Evolutionary conservation across 1,140 invertebrate genomes (phyloP).

Genomic region (Drosophila oshimai): DNA sequence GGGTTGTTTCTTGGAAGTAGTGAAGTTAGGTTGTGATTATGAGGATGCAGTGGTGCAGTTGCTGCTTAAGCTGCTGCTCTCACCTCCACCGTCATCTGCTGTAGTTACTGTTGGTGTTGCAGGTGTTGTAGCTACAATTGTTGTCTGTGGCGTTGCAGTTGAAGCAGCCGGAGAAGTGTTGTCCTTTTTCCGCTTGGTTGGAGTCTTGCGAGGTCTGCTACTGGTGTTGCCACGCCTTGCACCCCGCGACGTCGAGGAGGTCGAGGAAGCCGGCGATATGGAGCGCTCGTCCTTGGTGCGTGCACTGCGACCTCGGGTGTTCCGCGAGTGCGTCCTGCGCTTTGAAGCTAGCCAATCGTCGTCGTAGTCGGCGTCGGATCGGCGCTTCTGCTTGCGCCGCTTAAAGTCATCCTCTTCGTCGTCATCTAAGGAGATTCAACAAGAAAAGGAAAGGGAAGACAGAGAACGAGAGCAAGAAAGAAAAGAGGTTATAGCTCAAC

Average conservation of each 20-base stretch:
- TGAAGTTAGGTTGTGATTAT: conserved; percentile 29
- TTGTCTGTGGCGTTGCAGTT: conserved; percentile 5
- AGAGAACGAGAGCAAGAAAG: conserved; percentile 5
- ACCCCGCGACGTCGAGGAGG: conserved; percentile 62
- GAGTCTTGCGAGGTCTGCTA: conserved; percentile 69
- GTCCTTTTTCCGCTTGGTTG: conserved; percentile 69
- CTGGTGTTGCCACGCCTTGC: conserved; percentile 44
- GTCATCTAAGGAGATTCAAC: conserved; percentile 38
- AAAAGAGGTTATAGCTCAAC: neutral
- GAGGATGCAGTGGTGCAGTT: conserved; percentile 42
- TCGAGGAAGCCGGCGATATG: conserved; percentile 75
- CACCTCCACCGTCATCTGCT: conserved; percentile 52
- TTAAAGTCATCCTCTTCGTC: conserved; percentile 80
- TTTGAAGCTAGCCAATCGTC: conserved; percentile 76
- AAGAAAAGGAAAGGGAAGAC: neutral
- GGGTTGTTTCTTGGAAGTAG: conserved; percentile 9
- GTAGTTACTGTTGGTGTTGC: neutral
- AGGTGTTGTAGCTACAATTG: conserved; percentile 24
- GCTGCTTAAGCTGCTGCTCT: conserved; percentile 59
- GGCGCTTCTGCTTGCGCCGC: conserved; percentile 71
- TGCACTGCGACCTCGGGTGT: conserved; percentile 70
- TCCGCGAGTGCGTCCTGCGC: conserved; percentile 54
- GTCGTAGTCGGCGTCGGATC: conserved; percentile 78
- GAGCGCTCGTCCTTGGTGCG: conserved; percentile 75
- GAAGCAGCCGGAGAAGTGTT: neutral